Conservation (phyloP, 1,140 invertebrate species). For the Drosophila orosa region DNA sequence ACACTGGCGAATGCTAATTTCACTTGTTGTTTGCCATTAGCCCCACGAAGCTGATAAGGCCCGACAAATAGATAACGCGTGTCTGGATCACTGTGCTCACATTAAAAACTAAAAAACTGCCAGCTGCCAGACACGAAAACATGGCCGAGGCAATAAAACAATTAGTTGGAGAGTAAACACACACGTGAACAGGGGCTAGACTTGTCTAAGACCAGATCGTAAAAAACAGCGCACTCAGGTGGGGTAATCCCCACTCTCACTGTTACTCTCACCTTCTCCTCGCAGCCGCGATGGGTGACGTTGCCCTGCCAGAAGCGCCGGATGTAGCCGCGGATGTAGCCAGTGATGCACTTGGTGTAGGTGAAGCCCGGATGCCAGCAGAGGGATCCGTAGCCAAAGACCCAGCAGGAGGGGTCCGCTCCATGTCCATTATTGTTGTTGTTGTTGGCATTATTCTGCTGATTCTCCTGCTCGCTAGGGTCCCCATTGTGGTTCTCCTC, state of each 20-base stretch:
- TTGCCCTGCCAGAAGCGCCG: conserved; percentile 95
- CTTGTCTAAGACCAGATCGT: conserved; percentile 10
- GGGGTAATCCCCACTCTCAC: conserved; percentile 5
- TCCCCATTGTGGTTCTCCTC: conserved; percentile 40
- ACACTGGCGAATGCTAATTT: conserved; percentile 40
- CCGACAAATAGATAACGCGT: conserved; percentile 59
- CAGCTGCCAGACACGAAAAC: conserved; percentile 28
- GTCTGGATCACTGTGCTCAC: conserved; percentile 14
- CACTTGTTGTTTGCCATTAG: conserved; percentile 45
- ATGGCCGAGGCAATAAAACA: conserved; percentile 32
- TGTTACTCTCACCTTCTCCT: conserved; percentile 88
- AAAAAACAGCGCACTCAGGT: conserved; percentile 12
- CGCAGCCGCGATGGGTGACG: conserved; percentile 91
- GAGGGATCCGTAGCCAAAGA: conserved; percentile 94
- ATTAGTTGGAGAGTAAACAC: conserved; percentile 29
- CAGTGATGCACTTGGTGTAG: conserved; percentile 89
- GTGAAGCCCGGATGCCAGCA: conserved; percentile 95
- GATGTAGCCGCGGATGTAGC: conserved; percentile 88
- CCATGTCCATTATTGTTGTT: too few relatives aligned
- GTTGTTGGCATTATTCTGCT: conserved; percentile 32
- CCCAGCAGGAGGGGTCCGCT: conserved; percentile 86
- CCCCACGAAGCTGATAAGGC: conserved; percentile 48
- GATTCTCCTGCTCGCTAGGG: conserved; percentile 43
- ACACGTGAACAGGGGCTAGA: conserved; percentile 12
- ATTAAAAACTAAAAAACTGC: background rate